Evolutionary conservation across 2,888 invertebrate genomes (phyloP), one percentile per base, ranked within the genome.

Genomic region (Tenthredo mesomela): DNA sequence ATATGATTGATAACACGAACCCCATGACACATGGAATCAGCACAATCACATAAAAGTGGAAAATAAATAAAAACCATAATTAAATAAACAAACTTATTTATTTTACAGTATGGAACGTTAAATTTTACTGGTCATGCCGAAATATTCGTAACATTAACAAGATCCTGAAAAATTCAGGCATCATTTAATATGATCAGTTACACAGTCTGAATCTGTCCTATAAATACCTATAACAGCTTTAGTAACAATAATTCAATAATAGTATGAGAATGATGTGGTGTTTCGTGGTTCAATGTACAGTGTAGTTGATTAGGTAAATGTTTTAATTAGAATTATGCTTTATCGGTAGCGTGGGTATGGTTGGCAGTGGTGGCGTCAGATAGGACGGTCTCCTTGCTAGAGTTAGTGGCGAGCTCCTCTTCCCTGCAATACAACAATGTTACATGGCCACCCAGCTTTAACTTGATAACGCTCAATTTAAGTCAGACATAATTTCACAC

Each of bases 371-470:
- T 91, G 91, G 89, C 92, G 89, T 93, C 92, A 87, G 92, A 92
- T 91, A 93, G 91, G 88, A 92, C 91, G 89, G 92, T 92, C 91
- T 92, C 92, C 91, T 90, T 93, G 93, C 92, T 93, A 93, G 92
- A 92, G 89, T 93, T 91, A 91, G 92, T 92, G 89, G 92, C 90
- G 91, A 92, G 91, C 90, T 92, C 93, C 90, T 93, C 92, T 90
- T 92, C 92, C 93, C 93, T 93, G 93, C 87, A 93, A 93, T 91
- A 91, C 87, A 93, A 93, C 87, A 93, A 92, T 87, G 90, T 92
- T 91, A 91, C 91, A 90, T 89, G 90, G 90, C 91, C 88, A 90
- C 89, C 89, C 87, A 88, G 88, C 89, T 89, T 88, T 61, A 77
- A 77, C 84, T 84, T 77, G 29, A 50, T 84, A 18, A 84, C 29